These are phyloP conservation scores for Euwallacea fornicatus DNA, from an alignment of 1,140 invertebrate species.

Conservation along the genomic window DNA sequence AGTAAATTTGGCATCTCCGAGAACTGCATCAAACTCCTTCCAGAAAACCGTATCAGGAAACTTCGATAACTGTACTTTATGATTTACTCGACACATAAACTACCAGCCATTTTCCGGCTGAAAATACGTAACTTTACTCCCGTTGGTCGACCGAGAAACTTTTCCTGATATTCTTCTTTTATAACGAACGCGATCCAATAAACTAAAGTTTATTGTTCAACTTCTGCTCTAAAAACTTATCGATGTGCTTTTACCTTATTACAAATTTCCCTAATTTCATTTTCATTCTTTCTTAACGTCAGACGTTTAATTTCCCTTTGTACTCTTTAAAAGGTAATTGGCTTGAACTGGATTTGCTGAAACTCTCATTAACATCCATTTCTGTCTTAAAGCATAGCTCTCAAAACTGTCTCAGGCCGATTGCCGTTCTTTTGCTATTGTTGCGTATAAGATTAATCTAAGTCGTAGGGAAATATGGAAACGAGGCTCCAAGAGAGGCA, in stretches of 20 bases:
- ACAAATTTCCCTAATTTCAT: no score
- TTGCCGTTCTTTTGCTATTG: no score
- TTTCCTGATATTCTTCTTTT: slow-evolving; percentile 27
- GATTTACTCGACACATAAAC: slow-evolving; percentile 33
- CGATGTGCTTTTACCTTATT: not conserved
- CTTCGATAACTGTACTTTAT: slow-evolving; percentile 28
- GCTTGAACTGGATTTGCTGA: not conserved
- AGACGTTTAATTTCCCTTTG: not conserved
- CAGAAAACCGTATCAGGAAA: slow-evolving; percentile 20
- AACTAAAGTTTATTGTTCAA: slow-evolving; percentile 18
- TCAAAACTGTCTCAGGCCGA: not conserved
- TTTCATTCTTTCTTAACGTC: not conserved
- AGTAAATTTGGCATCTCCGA: no score
- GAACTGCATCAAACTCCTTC: slow-evolving; percentile 12
- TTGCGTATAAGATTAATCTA: no score
- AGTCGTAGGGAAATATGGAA: not conserved
- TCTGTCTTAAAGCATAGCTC: not conserved
- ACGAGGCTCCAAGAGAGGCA: not conserved
- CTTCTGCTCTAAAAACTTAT: not conserved
- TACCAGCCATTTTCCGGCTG: slow-evolving; percentile 28
- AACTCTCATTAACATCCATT: not conserved
- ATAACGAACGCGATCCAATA: slow-evolving; percentile 26
- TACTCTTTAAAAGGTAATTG: not conserved
- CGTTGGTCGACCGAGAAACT: slow-evolving; percentile 21
- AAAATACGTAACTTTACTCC: slow-evolving; percentile 22